Conservation (phyloP, 2,113 vertebrate genomes). For the Notiomystis cincta region DNA sequence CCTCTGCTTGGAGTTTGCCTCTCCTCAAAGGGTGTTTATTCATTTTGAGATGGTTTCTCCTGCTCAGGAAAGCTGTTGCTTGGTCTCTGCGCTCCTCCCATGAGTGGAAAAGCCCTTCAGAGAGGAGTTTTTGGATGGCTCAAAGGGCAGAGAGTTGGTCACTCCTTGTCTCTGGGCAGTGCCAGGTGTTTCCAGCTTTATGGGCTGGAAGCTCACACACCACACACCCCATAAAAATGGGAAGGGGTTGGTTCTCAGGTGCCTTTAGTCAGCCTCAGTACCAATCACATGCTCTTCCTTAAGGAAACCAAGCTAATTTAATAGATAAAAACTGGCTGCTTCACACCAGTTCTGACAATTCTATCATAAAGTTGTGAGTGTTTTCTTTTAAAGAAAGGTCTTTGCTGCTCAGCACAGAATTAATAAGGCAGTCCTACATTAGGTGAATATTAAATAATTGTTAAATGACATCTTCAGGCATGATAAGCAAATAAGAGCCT, state of each 20-base stretch:
- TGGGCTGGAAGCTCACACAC: not conserved
- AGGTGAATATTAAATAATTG: constrained; percentile 37
- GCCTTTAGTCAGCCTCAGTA: not conserved
- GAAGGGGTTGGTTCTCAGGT: not conserved
- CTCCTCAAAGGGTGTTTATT: not conserved
- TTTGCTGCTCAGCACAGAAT: not conserved
- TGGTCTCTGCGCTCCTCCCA: fast-evolving
- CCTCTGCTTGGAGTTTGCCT: not conserved
- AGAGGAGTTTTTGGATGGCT: not conserved
- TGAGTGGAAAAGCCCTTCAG: not conserved
- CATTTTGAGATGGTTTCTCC: not conserved
- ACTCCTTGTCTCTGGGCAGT: not conserved
- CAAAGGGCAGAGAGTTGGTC: not conserved
- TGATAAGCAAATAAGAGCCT: constrained; percentile 17
- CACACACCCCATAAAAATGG: no score
- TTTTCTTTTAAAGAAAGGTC: not conserved
- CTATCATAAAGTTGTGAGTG: not conserved
- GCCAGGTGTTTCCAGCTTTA: not conserved
- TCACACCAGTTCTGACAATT: not conserved
- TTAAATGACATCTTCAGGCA: not conserved
- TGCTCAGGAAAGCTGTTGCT: not conserved
- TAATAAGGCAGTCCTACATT: not conserved
- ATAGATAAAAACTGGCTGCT: not conserved
- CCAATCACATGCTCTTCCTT: not conserved
- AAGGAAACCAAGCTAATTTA: not conserved